These are phyloP conservation scores for Rhinolophus ferrumequinum DNA, from an alignment of 2,113 vertebrate species.

Conservation along the genomic window DNA sequence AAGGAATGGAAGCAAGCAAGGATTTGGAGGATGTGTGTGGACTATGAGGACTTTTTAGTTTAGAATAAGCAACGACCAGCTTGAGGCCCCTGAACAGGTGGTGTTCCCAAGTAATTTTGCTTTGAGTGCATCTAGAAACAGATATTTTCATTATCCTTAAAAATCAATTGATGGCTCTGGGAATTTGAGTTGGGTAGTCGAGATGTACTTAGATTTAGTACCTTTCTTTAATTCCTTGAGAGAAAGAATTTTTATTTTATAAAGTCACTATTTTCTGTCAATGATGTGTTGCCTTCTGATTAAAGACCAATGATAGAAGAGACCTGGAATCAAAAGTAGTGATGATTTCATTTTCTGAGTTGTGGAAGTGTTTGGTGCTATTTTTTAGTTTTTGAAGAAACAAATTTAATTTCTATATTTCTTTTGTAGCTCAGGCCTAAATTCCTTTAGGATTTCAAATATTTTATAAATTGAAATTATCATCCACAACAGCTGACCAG, in stretches of 20 bases:
- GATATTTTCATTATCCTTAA: not conserved
- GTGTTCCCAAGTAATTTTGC: not conserved
- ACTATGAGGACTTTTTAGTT: not conserved
- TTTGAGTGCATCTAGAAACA: not conserved
- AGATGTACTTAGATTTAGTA: not conserved
- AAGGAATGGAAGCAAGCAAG: not conserved
- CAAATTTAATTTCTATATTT: not conserved
- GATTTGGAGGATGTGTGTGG: not conserved
- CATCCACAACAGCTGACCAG: not conserved
- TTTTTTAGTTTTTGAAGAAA: not conserved
- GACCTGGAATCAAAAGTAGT: not conserved
- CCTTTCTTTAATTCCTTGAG: not conserved
- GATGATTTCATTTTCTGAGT: constrained; percentile 21
- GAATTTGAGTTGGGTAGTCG: not conserved
- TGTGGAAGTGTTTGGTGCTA: not conserved
- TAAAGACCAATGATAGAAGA: not conserved
- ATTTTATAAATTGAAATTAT: constrained; percentile 25
- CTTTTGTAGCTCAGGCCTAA: not conserved
- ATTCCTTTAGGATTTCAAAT: constrained; percentile 15
- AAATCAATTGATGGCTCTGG: not conserved
- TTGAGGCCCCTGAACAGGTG: not conserved
- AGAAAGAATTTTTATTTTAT: not conserved
- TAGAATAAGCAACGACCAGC: not conserved
- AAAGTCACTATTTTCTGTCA: not conserved
- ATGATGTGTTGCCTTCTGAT: not conserved